Evolutionary conservation across 2,113 vertebrate species (phyloP), one percentile per base, ranked within the genome.

Genomic region (Columba janthina): DNA sequence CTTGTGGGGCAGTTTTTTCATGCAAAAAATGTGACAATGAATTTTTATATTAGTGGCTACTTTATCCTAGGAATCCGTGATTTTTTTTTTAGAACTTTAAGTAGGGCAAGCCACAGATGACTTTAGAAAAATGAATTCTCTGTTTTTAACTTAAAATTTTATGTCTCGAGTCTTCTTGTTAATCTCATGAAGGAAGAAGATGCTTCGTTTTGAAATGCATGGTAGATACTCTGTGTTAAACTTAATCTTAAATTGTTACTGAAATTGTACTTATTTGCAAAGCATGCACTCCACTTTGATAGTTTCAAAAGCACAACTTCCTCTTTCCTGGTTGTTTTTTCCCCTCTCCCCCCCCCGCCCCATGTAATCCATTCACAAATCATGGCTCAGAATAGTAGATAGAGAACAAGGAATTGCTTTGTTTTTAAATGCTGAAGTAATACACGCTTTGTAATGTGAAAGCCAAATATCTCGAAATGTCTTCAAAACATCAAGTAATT

Each of bases 391-490:
- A 87, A 38, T 32, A 72, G 81, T 42, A 36, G 69, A 24, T 17
- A 38, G 88, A 62, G 85, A 94, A 93, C 85, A 95, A 94, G 88
- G 88, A 79, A 88, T 90, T 70, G 75, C 88, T 96, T 96, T 96
- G 92, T 92, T 90, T 91, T 92, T 65, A 78, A 90, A 53, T n/a
- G 13, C 86, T 65, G 70, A 92, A 90, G 60, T 61, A 92, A 65
- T 87, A 58, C 15, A 29, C 2, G 6, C 57, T 85, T 84, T 85
- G 53, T 54, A 42, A 86, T 90, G 21, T 57, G 74, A 78, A 93
- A 90, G 65, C 36, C 44, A 31, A 84, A 44, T 81, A 58, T 74
- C 70, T 77, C 57, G 56, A 83, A 93, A 73, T 87, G 67, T 74
- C 60, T 76, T 94, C 38, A 60, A 89, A 94, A 58, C 18, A 13